Evolutionary conservation across 2,888 invertebrate species (phyloP).

Genomic region (Thereva unica): DNA sequence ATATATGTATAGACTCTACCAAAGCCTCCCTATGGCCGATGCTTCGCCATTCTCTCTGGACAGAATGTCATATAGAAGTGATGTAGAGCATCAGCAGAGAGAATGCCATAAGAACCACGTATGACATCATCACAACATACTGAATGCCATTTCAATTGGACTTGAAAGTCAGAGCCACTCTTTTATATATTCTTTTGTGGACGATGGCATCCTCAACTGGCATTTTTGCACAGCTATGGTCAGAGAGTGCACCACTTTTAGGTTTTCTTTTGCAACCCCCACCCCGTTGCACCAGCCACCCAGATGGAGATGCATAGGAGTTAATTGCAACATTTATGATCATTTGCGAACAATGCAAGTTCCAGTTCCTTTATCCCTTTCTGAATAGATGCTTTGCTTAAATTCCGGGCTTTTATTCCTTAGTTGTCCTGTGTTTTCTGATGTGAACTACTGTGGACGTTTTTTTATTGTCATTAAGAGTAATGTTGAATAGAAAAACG

Average conservation of each 20-base stretch:
- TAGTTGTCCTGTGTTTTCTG: neutral
- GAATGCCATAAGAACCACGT: too few relatives aligned
- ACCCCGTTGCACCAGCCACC: neutral
- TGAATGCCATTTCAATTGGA: slow-evolving; percentile 23
- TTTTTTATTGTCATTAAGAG: too few relatives aligned
- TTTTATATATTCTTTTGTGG: slow-evolving; percentile 23
- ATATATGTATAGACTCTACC: too few relatives aligned
- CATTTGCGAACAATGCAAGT: slow-evolving; percentile 26
- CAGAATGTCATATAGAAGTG: too few relatives aligned
- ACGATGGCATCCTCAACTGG: slow-evolving; percentile 15
- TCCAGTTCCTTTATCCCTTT: slow-evolving; percentile 16
- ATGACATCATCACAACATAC: too few relatives aligned
- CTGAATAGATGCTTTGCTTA: slow-evolving; percentile 6
- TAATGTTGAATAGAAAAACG: too few relatives aligned
- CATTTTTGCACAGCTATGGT: slow-evolving; percentile 3
- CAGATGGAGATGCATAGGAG: slow-evolving; percentile 12
- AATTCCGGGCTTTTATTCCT: neutral
- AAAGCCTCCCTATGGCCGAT: too few relatives aligned
- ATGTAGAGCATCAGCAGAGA: too few relatives aligned
- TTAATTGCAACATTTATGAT: slow-evolving; percentile 34
- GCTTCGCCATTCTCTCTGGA: too few relatives aligned
- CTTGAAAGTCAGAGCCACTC: slow-evolving; percentile 22
- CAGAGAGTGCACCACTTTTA: slow-evolving; percentile 15
- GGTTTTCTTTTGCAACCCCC: neutral
- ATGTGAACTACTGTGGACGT: neutral